Evolutionary conservation across 2,888 invertebrate species (phyloP), one percentile per base, ranked within the genome.

Genomic region (Tupiocoris notatus): DNA sequence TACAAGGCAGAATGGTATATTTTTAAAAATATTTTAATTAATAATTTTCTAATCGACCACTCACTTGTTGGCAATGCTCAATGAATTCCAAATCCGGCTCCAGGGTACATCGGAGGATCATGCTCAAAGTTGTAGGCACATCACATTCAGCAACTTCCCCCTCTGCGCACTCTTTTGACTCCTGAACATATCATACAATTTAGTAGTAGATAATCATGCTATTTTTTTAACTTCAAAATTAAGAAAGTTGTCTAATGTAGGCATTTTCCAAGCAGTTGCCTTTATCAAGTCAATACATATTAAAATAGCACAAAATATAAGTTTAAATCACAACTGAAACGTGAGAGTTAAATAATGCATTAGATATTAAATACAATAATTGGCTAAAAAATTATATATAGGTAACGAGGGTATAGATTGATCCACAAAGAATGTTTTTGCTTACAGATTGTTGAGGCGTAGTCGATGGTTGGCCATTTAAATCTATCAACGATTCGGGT

Each of bases 61-160:
- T 62, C 6, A 73, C 78, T 6, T 78, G 66, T 54, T 75, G 78
- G 58, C 79, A 79, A 20, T 75, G 67, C 39, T 79, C 79, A 25
- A 75, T 75, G 25, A 79, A 79, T 18, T 79, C 79, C 16, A 61
- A 54, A 65, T 78, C 78, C 7, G 70, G 57, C 22, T 75, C 66
- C 20, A 70, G 71, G 16, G 62, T 58, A 23, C 78, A 76, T 12
- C 76, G 77, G 17, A 79, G 64, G 3, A 79, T 39, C 79, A 79
- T 79, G 16, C 59, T 68, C 17, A 79, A 58, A 1, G 77, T 77
- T 7, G 79, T 79, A 2, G 39, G 39, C 62, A 68, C 24, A 22
- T 64, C 68, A 20, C 63, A 65, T 20, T 22, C 18, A 3, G 22
- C 67, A 24, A 21, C 21, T 12, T 66, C 64, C 56, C 59, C 61